Evolutionary conservation across 2,888 invertebrate genomes (phyloP).

Genomic region (Acleris emargana): DNA sequence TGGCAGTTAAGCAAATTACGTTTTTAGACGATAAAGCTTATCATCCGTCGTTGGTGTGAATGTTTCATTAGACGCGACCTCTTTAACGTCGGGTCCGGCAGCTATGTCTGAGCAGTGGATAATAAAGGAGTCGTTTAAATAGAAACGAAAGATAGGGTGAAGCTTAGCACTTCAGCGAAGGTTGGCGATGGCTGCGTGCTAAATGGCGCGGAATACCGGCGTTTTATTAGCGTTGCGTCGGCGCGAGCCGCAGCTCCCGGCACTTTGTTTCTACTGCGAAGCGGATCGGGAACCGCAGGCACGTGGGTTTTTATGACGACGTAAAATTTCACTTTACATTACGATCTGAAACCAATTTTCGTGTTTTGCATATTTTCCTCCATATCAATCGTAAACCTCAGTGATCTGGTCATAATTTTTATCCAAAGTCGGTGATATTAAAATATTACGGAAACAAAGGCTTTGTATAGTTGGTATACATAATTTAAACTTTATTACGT

Average conservation of each 20-base stretch:
- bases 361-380: slow-evolving; percentile 26
- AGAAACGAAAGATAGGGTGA: slow-evolving; percentile 42
- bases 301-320: slow-evolving; percentile 66
- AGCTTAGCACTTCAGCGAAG: slow-evolving; percentile 27
- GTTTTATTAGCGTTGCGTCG: slow-evolving; percentile 51
- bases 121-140: slow-evolving; percentile 29
- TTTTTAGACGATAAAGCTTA: slow-evolving; percentile 24
- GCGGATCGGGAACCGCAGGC: slow-evolving; percentile 40
- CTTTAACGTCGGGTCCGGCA: slow-evolving; percentile 4
- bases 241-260: slow-evolving; percentile 26
- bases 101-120: slow-evolving; percentile 7
- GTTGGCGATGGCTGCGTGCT: slow-evolving; percentile 48
- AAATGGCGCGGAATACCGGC: slow-evolving; percentile 57
- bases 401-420: slow-evolving; percentile 9
- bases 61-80: slow-evolving; percentile 20
- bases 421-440: slow-evolving; percentile 8
- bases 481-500: too few relatives aligned
- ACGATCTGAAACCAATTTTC: slow-evolving; percentile 39
- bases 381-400: slow-evolving; percentile 24
- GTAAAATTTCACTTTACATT: slow-evolving; percentile 73
- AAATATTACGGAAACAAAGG: background rate
- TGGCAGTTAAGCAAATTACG: slow-evolving; percentile 15
- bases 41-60: slow-evolving; percentile 26
- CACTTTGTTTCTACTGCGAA: slow-evolving; percentile 25
- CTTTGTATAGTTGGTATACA: too few relatives aligned